Conservation (phyloP, 2,888 invertebrate genomes). For the Cabera pusaria region DNA sequence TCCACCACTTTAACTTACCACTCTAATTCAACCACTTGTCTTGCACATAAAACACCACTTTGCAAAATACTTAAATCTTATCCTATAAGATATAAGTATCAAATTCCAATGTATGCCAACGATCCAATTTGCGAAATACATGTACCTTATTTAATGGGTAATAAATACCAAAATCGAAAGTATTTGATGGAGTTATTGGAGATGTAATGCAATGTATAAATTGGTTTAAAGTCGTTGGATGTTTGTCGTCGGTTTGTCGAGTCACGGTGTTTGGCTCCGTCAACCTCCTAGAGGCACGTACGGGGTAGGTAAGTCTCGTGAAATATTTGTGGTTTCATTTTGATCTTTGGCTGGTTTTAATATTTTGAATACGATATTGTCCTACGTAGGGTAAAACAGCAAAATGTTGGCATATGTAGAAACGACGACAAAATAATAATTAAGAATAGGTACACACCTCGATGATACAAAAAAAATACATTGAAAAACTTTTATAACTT, state of each 20-base stretch:
- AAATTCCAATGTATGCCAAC: constrained; percentile 5
- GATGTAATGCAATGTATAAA: too few relatives aligned
- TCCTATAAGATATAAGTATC: not conserved
- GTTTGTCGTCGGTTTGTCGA: constrained; percentile 13
- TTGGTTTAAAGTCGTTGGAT: not conserved
- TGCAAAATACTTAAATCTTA: constrained; percentile 1
- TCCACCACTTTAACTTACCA: constrained; percentile 19
- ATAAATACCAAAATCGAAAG: too few relatives aligned
- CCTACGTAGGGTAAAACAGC: too few relatives aligned
- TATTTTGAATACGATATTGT: too few relatives aligned
- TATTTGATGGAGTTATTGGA: too few relatives aligned
- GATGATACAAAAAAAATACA: too few relatives aligned
- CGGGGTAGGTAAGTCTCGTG: constrained; percentile 15
- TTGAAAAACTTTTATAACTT: too few relatives aligned
- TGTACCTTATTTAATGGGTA: not conserved
- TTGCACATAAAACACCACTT: not conserved
- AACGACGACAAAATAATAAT: too few relatives aligned
- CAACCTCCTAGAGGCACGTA: constrained; percentile 20
- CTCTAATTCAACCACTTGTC: not conserved
- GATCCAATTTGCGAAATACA: not conserved
- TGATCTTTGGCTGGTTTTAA: constrained; percentile 6
- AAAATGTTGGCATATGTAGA: too few relatives aligned
- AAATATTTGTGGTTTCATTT: constrained; percentile 11
- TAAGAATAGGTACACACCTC: too few relatives aligned
- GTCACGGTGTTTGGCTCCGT: constrained; percentile 30